Base-by-base conservation (phyloP, 1,140 invertebrate genomes). In the Drosophila navojoa region DNA sequence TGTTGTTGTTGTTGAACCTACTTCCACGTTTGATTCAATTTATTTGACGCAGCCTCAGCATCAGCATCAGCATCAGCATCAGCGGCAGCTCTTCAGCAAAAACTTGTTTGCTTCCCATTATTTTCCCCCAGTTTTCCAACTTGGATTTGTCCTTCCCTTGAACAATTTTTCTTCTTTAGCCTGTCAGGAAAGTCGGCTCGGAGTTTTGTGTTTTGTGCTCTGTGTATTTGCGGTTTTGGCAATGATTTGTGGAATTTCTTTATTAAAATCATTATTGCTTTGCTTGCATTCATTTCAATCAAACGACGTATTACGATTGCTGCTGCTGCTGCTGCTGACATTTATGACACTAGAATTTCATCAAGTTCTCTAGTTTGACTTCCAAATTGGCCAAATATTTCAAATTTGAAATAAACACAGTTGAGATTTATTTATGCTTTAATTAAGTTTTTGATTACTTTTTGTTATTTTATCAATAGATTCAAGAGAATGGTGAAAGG, bases 191-290 rank as follows among this genome's bases (percentile, higher is more conserved):
- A n/a, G 49, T 79, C 81, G 81, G 52, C 67, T 0, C 62, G 50
- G 62, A 75, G 64, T 77, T 76, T 81, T 78, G 60, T 81, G 49
- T 74, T 66, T 69, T 32, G 29, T 6, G 29, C 29, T 7, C 9
- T 32, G 29, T 32, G 29, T 32, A 9, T 9, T 32, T 87, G 79
- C 45, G 81, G 76, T 71, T 72, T 81, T 66, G 32, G 59, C 73
- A 81, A 86, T 87, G 81, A 86, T 87, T 86, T 86, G 82, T 71
- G 72, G 76, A 86, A 86, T 87, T 87, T 86, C 66, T 71, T 79
- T 79, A 79, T 77, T 82, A 52, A 70, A 79, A 50, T 45, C 16
- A 45, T 79, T 73, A 76, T 79, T 74, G 58, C 70, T 57, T 52
- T 7, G 13, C 27, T 6, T 15, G 35, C 50, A 32, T 57, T 38